Evolutionary conservation across 2,797 vertebrate genomes (phyloP), one percentile per base, ranked within the genome.

Genomic region (Myioborus melanocephalus): DNA sequence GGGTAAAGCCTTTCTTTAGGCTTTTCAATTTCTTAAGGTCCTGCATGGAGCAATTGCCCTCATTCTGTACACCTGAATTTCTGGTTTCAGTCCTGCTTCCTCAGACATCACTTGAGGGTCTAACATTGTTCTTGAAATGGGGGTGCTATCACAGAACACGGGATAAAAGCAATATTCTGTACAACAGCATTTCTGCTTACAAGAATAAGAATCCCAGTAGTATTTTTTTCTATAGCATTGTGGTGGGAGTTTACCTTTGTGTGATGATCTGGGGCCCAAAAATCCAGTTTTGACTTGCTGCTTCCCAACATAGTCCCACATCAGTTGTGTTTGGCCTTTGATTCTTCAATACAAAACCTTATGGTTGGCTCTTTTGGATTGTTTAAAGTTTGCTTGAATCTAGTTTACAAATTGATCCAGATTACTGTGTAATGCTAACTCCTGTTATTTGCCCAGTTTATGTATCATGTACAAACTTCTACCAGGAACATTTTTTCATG

Each of bases 381-480:
- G 69, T 88, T 95, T 89, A 91, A 81, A 90, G 47, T 94, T 94
- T 96, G 47, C 65, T 86, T 93, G 61, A 78, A 32, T 71, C 28
- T 75, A 61, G 83, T 3, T 95, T 91, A 90, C 76, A 94, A 71
- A 90, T 64, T 75, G 69, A 83, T 94, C 47, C 47, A 69, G 61
- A 93, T 90, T 65, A 65, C 61, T 46, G 32, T 69, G 50, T 75
- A 83, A 50, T 86, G 65, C 57, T 78, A 88, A 55, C 71, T 32
- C 24, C 60, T 64, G 57, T 77, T 80, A 19, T 41, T 81, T 78
- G 14, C 26, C 27, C 6, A 3, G 57, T 80, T 88, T 88, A 52
- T 47, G 12, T 69, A 35, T 85, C 35, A 8, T 43, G 44, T 68
- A 13, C 76, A 71, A 81, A 88, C 64, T 73, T 83, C 44, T 43